phyloP scores from a whole-genome alignment of 2,888 invertebrate genomes.

The Thecophora atra region DNA sequence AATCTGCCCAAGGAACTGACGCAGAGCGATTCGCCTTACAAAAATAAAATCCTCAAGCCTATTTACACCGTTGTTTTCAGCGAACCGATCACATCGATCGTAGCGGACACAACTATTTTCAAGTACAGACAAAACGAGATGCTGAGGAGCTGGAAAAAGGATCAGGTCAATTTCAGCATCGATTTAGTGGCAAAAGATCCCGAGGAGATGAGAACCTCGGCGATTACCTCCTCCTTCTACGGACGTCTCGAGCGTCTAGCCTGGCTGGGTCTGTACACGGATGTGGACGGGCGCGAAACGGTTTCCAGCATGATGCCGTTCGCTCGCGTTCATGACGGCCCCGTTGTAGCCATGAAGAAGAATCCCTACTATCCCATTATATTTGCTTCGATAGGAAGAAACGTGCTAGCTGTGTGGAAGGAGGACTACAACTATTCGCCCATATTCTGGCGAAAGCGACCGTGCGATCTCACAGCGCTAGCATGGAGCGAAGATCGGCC shows the following conservation, averaged over 20 bases:
- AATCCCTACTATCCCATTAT: conserved; percentile 73
- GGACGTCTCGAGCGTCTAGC: conserved; percentile 58
- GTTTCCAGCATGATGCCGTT: conserved; percentile 63
- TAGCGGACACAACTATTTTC: conserved; percentile 57
- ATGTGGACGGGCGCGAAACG: conserved; percentile 70
- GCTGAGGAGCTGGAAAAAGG: conserved; percentile 42
- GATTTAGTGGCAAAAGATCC: conserved; percentile 47
- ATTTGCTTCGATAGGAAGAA: conserved; percentile 78
- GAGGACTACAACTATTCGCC: conserved; percentile 72
- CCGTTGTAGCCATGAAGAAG: conserved; percentile 70
- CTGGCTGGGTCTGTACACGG: conserved; percentile 78
- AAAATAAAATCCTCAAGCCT: conserved; percentile 73
- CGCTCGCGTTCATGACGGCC: conserved; percentile 76
- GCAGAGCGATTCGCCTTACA: conserved; percentile 71
- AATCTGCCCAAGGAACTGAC: conserved; percentile 70
- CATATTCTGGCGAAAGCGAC: conserved; percentile 74
- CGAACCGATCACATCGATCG: conserved; percentile 64
- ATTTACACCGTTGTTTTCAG: conserved; percentile 69
- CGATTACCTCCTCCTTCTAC: conserved; percentile 57
- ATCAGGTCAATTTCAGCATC: conserved; percentile 51
- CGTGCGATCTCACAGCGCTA: conserved; percentile 71
- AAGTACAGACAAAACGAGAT: conserved; percentile 43
- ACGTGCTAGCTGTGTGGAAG: conserved; percentile 79
- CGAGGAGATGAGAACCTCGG: conserved; percentile 49
- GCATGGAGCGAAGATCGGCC: conserved; percentile 82